Evolutionary conservation across 2,888 invertebrate genomes (phyloP).

Genomic region (Mamestra brassicae): DNA sequence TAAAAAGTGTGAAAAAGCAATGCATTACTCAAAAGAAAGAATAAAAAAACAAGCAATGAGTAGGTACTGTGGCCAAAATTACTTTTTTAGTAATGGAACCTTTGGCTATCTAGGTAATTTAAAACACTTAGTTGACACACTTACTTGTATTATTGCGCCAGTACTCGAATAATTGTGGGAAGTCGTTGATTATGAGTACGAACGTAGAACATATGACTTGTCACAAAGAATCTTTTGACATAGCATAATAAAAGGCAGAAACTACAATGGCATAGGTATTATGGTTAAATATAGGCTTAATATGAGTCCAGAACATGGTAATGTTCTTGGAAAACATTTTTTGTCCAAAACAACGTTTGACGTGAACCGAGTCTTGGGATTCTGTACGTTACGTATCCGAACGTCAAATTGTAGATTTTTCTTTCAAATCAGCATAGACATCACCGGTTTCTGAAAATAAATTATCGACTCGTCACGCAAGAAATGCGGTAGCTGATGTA

Average conservation of each 20-base stretch:
- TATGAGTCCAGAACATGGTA: not conserved
- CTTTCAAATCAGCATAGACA: not conserved
- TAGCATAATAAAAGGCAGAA: conserved; percentile 14
- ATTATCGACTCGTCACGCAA: not conserved
- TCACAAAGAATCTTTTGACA: conserved; percentile 55
- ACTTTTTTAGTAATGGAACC: too few species aligned
- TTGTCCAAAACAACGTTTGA: not conserved
- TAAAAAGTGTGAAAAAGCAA: too few species aligned
- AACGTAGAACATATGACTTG: conserved; percentile 29
- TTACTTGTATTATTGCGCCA: conserved; percentile 25
- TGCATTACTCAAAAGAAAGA: too few species aligned
- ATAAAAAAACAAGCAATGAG: too few species aligned
- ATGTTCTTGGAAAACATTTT: not conserved
- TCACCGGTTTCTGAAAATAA: too few species aligned
- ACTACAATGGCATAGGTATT: conserved; percentile 4
- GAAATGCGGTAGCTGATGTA: not conserved
- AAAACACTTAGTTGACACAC: conserved; percentile 21
- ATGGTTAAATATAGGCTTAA: not conserved
- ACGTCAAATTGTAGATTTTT: not conserved
- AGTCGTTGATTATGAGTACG: conserved; percentile 37
- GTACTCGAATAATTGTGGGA: conserved; percentile 50
- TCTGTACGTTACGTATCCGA: not conserved
- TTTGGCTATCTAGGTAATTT: not conserved
- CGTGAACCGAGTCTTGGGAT: not conserved
- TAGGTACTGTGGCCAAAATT: not conserved